phyloP scores from a whole-genome alignment of 2,113 vertebrate species.

The Corapipo altera region DNA sequence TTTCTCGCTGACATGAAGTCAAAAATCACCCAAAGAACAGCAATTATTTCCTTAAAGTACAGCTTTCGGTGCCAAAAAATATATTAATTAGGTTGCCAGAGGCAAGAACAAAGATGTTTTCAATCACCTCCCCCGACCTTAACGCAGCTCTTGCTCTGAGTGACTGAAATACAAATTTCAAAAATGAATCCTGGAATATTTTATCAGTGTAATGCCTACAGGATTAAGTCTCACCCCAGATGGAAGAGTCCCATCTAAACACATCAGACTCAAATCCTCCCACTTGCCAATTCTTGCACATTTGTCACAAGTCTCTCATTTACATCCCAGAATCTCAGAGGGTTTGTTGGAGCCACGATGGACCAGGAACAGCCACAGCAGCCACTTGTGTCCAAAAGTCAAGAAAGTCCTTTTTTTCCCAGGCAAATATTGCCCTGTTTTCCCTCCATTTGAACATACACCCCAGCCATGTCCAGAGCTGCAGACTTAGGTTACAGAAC shows the following conservation, averaged over 20 bases:
- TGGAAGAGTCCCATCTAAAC: neutral
- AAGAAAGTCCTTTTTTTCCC: neutral
- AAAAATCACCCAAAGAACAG: slow-evolving; percentile 21
- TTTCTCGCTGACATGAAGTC: neutral
- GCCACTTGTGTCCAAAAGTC: neutral
- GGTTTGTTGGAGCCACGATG: neutral
- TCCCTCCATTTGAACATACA: neutral
- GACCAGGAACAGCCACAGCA: neutral
- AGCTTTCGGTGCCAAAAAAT: neutral
- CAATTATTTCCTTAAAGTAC: slow-evolving; percentile 20
- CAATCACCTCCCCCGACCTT: neutral
- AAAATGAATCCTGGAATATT: neutral
- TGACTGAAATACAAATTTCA: slow-evolving; percentile 1
- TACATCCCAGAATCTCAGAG: neutral
- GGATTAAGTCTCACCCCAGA: neutral
- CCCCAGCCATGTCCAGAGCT: neutral
- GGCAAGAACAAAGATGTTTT: neutral
- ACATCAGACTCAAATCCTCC: neutral
- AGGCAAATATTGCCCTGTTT: neutral
- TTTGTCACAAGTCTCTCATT: neutral
- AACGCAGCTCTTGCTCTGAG: neutral
- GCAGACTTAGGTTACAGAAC: neutral
- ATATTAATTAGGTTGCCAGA: slow-evolving; percentile 25
- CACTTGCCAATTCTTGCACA: neutral
- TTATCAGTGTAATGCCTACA: neutral